Evolutionary conservation across 2,888 invertebrate genomes (phyloP).

Genomic region (Drosophila multiciliata): DNA sequence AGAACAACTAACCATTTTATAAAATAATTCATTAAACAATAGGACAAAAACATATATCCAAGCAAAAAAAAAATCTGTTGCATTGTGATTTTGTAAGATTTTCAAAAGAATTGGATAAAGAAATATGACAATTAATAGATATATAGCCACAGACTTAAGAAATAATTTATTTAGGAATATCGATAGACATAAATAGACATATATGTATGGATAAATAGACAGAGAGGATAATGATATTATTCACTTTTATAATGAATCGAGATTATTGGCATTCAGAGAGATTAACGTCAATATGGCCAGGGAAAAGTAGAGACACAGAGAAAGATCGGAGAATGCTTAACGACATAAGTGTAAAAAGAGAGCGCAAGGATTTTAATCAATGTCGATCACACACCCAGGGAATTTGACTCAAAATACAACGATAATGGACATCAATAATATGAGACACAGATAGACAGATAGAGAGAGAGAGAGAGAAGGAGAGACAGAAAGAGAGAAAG

Average conservation of each 20-base stretch:
- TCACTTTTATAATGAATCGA: conserved; percentile 1
- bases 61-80: too few species aligned
- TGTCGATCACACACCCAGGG: conserved; percentile 11
- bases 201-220: conserved; percentile 6
- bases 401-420: conserved; percentile 48
- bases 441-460: conserved; percentile 13
- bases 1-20: too few species aligned
- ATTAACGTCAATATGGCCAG: conserved; percentile 16
- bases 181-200: conserved; percentile 3
- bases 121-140: not conserved
- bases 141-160: not conserved
- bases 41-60: not conserved
- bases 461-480: conserved; percentile 27
- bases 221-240: conserved; percentile 5
- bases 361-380: conserved; percentile 13
- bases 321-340: conserved; percentile 6
- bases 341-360: conserved; percentile 22
- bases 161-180: not conserved
- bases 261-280: conserved; percentile 14
- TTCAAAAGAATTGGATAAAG: conserved; percentile 1
- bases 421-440: conserved; percentile 47
- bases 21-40: not conserved
- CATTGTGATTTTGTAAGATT: not conserved
- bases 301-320: conserved; percentile 1
- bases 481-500: conserved; percentile 27